A percentile compares a stretch with the other conserved stretches of the same genome.
Evolutionary conservation across 2,113 vertebrate genomes (phyloP).

Genomic region (Brienomyrus longianalis): DNA sequence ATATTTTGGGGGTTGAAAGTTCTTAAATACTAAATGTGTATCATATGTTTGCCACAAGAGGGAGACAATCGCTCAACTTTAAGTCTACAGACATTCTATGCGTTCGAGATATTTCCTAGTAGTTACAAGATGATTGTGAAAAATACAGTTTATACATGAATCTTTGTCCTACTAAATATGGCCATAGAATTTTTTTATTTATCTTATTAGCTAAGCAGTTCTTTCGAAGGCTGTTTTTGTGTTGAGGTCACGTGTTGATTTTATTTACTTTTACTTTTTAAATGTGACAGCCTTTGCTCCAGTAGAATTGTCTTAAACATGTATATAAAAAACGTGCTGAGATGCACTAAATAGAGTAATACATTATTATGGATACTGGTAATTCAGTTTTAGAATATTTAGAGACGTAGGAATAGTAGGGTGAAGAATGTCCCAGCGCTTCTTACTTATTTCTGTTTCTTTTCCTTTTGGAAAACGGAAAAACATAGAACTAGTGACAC

Average conservation of each 20-base stretch:
- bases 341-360: too few relatives aligned
- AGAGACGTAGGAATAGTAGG: background rate
- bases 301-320: background rate
- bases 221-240: background rate
- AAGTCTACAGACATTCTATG: background rate
- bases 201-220: background rate
- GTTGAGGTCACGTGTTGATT: background rate
- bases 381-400: background rate
- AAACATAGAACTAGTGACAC: background rate
- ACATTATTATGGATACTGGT: background rate
- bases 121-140: background rate
- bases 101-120: background rate
- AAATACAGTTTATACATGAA: background rate
- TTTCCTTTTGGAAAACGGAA: background rate
- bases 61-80: constrained; percentile 14
- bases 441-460: background rate
- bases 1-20: background rate
- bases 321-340: background rate
- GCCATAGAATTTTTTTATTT: background rate
- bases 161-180: background rate
- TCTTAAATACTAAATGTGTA: background rate
- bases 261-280: background rate
- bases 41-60: constrained; percentile 30
- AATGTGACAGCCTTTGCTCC: background rate
- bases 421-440: background rate